Percentiles rank a stretch among this genome's conserved stretches.
Conservation (phyloP, 2,888 invertebrate genomes). For the Meganola albula region DNA sequence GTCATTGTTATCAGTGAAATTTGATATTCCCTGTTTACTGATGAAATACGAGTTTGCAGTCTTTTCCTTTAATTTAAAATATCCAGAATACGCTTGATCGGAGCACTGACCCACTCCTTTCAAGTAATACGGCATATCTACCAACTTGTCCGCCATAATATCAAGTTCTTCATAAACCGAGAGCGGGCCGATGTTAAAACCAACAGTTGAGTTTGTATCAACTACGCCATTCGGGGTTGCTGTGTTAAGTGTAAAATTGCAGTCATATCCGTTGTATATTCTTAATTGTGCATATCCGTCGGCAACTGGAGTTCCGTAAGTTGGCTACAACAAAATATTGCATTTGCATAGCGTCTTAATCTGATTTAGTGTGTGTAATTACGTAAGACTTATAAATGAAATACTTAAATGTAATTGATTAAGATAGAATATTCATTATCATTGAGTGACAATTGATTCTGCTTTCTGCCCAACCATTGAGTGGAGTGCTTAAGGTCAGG, state of each 20-base stretch:
- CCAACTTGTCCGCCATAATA: slow-evolving; percentile 35
- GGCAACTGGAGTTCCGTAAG: slow-evolving; percentile 78
- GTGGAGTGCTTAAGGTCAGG: no score
- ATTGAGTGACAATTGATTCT: no score
- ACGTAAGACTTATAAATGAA: no score
- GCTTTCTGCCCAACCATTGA: no score
- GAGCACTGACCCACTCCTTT: slow-evolving; percentile 43
- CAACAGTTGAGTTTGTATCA: slow-evolving; percentile 23
- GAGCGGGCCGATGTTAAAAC: slow-evolving; percentile 43
- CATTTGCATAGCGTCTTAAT: no score
- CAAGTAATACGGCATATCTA: slow-evolving; percentile 53
- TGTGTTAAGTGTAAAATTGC: slow-evolving; percentile 62
- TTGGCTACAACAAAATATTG: slow-evolving; percentile 58
- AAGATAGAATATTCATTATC: no score
- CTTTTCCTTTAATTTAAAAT: slow-evolving; percentile 45
- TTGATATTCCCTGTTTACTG: slow-evolving; percentile 34
- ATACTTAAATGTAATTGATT: no score
- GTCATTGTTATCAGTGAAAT: slow-evolving; percentile 62
- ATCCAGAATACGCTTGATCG: slow-evolving; percentile 34
- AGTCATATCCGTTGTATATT: slow-evolving; percentile 82
- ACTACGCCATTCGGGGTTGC: slow-evolving; percentile 19
- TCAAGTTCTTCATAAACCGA: slow-evolving; percentile 63
- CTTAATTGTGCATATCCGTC: slow-evolving; percentile 80
- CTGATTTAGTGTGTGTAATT: no score
- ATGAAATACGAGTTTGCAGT: slow-evolving; percentile 65